Percentiles rank a stretch among this genome's conserved stretches.
These are phyloP conservation scores for Scophthalmus maximus DNA, from an alignment of 2,113 vertebrate species.

Conservation along the genomic window DNA sequence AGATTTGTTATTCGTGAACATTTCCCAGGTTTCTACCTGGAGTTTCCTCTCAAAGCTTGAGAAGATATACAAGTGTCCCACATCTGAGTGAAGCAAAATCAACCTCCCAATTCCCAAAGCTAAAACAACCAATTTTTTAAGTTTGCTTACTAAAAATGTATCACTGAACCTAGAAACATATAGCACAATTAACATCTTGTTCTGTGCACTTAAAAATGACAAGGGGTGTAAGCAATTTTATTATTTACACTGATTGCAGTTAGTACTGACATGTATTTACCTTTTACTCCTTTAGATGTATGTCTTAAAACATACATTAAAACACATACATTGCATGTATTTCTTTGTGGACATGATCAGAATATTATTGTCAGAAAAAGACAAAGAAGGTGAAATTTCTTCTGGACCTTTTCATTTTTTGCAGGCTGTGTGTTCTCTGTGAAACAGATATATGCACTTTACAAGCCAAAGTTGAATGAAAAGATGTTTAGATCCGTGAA, in stretches of 20 bases:
- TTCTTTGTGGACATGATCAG: not conserved
- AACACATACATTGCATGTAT: no score
- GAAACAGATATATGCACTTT: slow-evolving; percentile 33
- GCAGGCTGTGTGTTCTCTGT: slow-evolving; percentile 35
- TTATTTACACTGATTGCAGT: not conserved
- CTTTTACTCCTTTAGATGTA: slow-evolving; percentile 1
- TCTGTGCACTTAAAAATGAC: no score
- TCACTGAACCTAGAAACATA: no score
- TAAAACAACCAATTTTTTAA: not conserved
- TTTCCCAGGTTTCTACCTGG: not conserved
- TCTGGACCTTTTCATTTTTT: slow-evolving; percentile 12
- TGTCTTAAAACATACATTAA: no score
- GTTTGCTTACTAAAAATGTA: not conserved
- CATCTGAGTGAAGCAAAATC: not conserved
- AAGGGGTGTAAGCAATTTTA: slow-evolving; percentile 3
- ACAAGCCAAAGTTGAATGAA: slow-evolving; percentile 40
- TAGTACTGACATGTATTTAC: not conserved
- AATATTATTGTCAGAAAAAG: slow-evolving; percentile 1
- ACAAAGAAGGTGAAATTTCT: not conserved
- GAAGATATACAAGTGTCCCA: no score
- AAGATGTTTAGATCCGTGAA: slow-evolving; percentile 6
- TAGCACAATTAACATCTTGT: no score
- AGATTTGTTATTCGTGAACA: not conserved
- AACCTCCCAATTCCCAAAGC: not conserved
- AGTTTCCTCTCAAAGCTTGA: not conserved